Evolutionary conservation across 2,888 invertebrate genomes (phyloP), one percentile per base, ranked within the genome.

Genomic region (Oxyteleia sp.): DNA sequence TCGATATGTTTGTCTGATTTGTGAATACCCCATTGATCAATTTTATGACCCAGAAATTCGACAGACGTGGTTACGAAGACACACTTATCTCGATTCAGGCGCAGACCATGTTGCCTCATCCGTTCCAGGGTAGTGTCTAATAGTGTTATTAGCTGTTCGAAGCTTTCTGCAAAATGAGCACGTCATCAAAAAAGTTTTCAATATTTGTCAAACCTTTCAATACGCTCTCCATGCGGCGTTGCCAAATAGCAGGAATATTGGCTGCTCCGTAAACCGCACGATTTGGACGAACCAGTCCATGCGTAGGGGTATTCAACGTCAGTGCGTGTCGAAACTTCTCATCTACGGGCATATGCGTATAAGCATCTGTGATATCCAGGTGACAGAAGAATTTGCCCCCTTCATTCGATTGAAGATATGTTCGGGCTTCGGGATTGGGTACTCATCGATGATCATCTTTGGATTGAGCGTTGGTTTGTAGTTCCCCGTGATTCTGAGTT

Each of bases 381-480:
- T 38, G 38, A n/a, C 38, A 38, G 26, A 66, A 75, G 0, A 69
- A 23, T 11, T 0, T 49, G 0, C 69, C 13, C 63, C 63, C 13
- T 26, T 51, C 63, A 75, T 69, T n/a, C 29, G 2, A 32, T 23
- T 43, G 26, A 80, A 68, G 11, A 80, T 2, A 13, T 68, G 61
- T 4, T 72, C 74, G 0, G 38, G 26, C 16, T 51, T 74, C 0
- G 74, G 66, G 20, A 74, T 72, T 1, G 61, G 66, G n/a, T 80
- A 45, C n/a, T 80, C 80, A 20, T 74, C 80, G n/a, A 80, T 45
- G 16, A 72, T 66, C n/a, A 80, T 72, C 8, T 45, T 15, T 1
- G 38, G 71, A 23, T 74, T 32, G 3, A 32, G 8, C 8, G 32
- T 32, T 1, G 32, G 32, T 32, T 32, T 32, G 10, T 32, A 32